Base-by-base conservation (phyloP, 2,113 vertebrate species). In the Beaufortia kweichowensis region DNA sequence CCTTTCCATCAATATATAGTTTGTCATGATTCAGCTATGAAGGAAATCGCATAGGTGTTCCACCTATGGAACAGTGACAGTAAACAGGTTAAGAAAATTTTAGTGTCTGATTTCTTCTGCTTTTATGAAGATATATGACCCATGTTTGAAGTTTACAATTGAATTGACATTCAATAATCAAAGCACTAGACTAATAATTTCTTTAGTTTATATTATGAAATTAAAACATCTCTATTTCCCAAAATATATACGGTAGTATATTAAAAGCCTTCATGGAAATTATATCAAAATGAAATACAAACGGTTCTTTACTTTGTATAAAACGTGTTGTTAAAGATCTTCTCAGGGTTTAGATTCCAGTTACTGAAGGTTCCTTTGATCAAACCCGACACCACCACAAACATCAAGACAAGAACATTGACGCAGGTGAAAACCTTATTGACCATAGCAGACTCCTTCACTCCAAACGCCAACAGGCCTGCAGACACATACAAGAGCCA, bases 351-450 rank as follows among this genome's bases (percentile, higher is more conserved):
- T 75, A 98, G 68, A 28, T 87, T 89, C 97, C 97, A 99, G 88
- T 99, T 97, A 79, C 92, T 90, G 4, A 91, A 0, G 2, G 90
- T 90, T n/a, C 97, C 97, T 86, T 98, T 99, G 84, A 98, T 94
- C 0, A 98, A 91, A 24, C 96, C 96, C 0, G 97, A 94, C 50
- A 99, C 90, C 79, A 98, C 84, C 0, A 99, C 95, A 48, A 97
- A 98, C 77, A 95, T 79, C 41, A 99, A 87, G 67, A 99, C 97
- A 8, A 98, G 87, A 1, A 98, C 88, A 0, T 99, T 99, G 86
- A 99, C 75, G 76, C 96, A 96, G 43, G 97, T 99, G 86, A 99
- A 98, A 12, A 98, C 77, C 88, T 98, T 99, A 82, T 95, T 97
- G 33, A 99, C 94, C 87, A 97, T 73, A 14, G 96, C 97, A 0